phyloP scores from a whole-genome alignment of 2,888 invertebrate species.

The Leistus spinibarbis region DNA sequence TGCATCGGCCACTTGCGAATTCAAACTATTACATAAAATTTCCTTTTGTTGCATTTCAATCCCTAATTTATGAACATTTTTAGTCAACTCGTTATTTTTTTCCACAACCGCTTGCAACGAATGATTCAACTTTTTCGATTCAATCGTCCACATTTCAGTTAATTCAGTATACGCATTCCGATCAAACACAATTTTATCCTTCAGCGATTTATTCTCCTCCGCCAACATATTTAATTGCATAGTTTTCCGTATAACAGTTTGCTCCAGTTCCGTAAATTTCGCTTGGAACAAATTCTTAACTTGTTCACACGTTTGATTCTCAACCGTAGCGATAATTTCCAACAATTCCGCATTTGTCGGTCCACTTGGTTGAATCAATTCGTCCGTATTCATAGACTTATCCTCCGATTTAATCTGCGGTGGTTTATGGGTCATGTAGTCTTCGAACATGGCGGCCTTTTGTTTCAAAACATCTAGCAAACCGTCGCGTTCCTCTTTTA shows the following conservation, averaged over 20 bases:
- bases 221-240: constrained; percentile 14
- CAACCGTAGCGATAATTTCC: background rate
- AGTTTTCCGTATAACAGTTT: constrained; percentile 9
- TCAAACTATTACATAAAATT: background rate
- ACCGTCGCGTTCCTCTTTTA: constrained; percentile 28
- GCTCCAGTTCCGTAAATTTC: background rate
- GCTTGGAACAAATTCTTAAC: background rate
- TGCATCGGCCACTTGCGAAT: background rate
- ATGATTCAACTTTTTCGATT: constrained; percentile 9
- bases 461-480: constrained; percentile 21
- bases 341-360: constrained; percentile 5
- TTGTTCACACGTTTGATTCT: background rate
- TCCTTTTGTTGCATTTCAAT: constrained; percentile 5
- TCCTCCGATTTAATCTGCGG: constrained; percentile 2
- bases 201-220: constrained; percentile 30
- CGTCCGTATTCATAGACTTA: constrained; percentile 11
- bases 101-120: background rate
- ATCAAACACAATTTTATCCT: constrained; percentile 29
- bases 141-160: background rate
- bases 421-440: constrained; percentile 29
- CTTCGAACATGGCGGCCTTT: constrained; percentile 35
- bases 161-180: constrained; percentile 22
- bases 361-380: background rate
- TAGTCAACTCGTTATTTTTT: constrained; percentile 10
- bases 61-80: constrained; percentile 9